Evolutionary conservation across 2,797 vertebrate species (phyloP).

Genomic region (Kryptopterus vitreolus): DNA sequence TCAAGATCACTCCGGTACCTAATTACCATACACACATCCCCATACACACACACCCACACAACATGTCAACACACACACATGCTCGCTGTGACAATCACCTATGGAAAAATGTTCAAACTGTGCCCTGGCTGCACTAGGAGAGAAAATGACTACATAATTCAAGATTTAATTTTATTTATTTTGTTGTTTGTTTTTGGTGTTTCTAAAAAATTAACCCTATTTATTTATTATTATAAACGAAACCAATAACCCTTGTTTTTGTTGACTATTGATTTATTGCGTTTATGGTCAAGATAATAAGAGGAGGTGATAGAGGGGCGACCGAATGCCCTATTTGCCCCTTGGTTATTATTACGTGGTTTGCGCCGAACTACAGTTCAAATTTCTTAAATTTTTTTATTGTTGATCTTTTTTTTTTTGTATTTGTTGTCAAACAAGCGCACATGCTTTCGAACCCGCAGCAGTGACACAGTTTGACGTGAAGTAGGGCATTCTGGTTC

Average conservation of each 20-base stretch:
- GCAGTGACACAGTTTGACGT: constrained; percentile 30
- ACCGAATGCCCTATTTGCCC: background rate
- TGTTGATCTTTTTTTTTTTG: background rate
- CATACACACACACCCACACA: background rate
- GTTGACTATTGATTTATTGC: too few relatives aligned
- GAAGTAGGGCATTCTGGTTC: constrained; percentile 29
- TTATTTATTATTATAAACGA: too few relatives aligned
- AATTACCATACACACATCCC: constrained; percentile 47
- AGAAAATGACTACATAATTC: too few relatives aligned
- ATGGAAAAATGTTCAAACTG: constrained; percentile 19
- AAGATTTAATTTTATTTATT: too few relatives aligned
- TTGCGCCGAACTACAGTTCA: background rate
- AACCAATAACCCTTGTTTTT: too few relatives aligned
- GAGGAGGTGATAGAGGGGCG: too few relatives aligned
- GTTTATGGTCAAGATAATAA: too few relatives aligned
- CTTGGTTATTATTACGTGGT: constrained; percentile 12
- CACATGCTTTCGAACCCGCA: constrained; percentile 20
- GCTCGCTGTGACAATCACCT: constrained; percentile 39
- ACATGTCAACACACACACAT: constrained; percentile 4
- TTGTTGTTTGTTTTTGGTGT: too few relatives aligned
- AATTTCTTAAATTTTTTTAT: too few relatives aligned
- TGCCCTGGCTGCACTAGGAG: background rate
- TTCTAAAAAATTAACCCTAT: too few relatives aligned
- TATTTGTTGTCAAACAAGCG: background rate
- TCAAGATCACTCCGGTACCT: constrained; percentile 42